phyloP scores from a whole-genome alignment of 2,113 vertebrate species.

The Oceanites oceanicus region DNA sequence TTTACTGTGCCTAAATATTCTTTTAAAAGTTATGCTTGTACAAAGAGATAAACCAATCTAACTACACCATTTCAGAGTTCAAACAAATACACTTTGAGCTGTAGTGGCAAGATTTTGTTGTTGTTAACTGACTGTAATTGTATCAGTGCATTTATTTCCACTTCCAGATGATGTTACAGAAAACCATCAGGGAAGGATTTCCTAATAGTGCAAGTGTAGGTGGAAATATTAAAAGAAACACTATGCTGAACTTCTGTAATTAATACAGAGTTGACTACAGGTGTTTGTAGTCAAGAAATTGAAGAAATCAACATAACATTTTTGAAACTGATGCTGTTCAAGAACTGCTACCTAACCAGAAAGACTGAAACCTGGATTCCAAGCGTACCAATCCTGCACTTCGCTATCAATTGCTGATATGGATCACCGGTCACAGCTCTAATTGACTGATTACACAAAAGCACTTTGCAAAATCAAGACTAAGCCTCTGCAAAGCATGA shows the following conservation, averaged over 20 bases:
- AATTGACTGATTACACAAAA: conserved; percentile 47
- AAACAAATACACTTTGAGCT: neutral
- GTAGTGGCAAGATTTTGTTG: neutral
- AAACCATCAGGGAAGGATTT: neutral
- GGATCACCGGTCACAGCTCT: conserved; percentile 41
- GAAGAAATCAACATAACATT: neutral
- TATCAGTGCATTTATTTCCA: neutral
- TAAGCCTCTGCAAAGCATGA: neutral
- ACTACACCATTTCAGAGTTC: neutral
- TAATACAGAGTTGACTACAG: neutral
- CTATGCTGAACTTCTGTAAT: neutral
- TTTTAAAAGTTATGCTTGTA: neutral
- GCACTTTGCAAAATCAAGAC: conserved; percentile 32
- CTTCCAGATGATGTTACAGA: neutral
- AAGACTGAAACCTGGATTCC: conserved; percentile 23
- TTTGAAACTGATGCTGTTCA: neutral
- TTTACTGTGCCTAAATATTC: neutral
- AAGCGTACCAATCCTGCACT: neutral
- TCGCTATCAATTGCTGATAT: neutral
- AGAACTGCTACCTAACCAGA: neutral
- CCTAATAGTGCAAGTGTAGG: neutral
- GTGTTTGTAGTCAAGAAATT: neutral
- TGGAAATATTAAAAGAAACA: neutral
- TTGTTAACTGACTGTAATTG: neutral
- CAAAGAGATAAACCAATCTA: neutral